Percentiles rank a stretch among this genome's conserved stretches.
phyloP scores from a whole-genome alignment of 1,140 invertebrate genomes.

The Leptinotarsa lineolata region DNA sequence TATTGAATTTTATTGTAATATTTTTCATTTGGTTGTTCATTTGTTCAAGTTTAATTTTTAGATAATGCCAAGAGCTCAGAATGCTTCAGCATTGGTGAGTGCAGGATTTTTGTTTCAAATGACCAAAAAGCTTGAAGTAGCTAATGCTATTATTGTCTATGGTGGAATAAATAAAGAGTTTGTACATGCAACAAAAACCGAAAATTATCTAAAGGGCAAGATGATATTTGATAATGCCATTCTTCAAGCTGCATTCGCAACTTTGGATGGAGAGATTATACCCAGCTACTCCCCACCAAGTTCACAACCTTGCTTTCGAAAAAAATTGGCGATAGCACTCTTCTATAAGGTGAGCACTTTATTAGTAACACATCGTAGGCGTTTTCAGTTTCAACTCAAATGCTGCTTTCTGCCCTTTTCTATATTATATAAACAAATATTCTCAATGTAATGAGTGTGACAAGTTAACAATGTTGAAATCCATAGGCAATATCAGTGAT shows the following conservation, averaged over 20 bases:
- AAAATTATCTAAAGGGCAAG: slow-evolving; percentile 66
- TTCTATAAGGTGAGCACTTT: slow-evolving; percentile 67
- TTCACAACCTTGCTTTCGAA: slow-evolving; percentile 68
- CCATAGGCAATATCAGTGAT: too few species aligned
- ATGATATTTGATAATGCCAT: slow-evolving; percentile 58
- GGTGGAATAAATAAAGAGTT: slow-evolving; percentile 74
- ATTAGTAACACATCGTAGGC: background rate
- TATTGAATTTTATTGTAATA: background rate
- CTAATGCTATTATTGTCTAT: slow-evolving; percentile 56
- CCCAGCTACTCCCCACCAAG: slow-evolving; percentile 67
- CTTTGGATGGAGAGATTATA: slow-evolving; percentile 64
- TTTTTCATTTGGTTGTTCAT: background rate
- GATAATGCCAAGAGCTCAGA: slow-evolving; percentile 76
- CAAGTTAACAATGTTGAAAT: too few species aligned
- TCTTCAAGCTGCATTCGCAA: slow-evolving; percentile 63
- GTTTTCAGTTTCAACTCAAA: background rate
- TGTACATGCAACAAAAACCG: slow-evolving; percentile 70
- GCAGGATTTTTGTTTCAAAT: slow-evolving; percentile 76
- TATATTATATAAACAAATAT: too few species aligned
- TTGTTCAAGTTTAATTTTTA: slow-evolving; percentile 13
- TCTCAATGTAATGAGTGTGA: too few species aligned
- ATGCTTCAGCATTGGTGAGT: slow-evolving; percentile 82
- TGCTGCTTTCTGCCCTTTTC: too few species aligned
- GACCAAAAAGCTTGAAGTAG: slow-evolving; percentile 28
- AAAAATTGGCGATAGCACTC: slow-evolving; percentile 67